phyloP scores from a whole-genome alignment of 53 echinoderm and acorn worm species.

The Holothuria scabra region DNA sequence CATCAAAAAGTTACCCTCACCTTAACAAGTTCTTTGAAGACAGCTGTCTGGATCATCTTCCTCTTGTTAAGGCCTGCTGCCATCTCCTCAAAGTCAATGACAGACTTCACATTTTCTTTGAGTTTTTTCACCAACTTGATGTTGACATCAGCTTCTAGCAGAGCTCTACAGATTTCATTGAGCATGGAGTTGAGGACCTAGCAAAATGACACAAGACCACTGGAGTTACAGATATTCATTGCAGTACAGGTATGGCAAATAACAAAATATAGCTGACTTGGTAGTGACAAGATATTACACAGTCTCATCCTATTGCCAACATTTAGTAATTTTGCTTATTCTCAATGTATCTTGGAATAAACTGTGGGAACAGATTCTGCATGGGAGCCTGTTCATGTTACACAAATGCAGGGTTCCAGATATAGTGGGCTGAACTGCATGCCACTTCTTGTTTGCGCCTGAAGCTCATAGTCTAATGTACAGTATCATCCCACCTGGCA shows the following conservation, averaged over 20 bases:
- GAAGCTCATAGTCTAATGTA: no score
- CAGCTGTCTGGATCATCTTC: constrained; percentile 99
- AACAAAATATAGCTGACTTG: not conserved
- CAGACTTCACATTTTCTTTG: constrained; percentile 92
- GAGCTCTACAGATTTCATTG: constrained; percentile 90
- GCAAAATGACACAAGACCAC: not conserved
- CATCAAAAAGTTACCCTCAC: constrained; percentile 29
- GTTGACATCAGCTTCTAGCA: constrained; percentile 97
- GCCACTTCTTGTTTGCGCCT: no score
- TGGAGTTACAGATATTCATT: not conserved
- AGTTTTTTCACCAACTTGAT: constrained; percentile 85
- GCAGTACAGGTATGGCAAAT: no score
- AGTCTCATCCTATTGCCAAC: no score
- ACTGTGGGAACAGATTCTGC: no score
- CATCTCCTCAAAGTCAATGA: constrained; percentile 99
- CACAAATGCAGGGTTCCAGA: no score
- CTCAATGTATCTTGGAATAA: no score
- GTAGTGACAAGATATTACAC: not conserved
- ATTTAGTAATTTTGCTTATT: no score
- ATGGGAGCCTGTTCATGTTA: no score
- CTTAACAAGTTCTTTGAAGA: constrained; percentile 98
- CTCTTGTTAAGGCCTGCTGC: constrained; percentile 97
- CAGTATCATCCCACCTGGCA: no score
- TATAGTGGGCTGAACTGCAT: no score
- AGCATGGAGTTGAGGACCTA: constrained; percentile 98